Evolutionary conservation across 2,888 invertebrate genomes (phyloP).

Genomic region (Dicycla oo): DNA sequence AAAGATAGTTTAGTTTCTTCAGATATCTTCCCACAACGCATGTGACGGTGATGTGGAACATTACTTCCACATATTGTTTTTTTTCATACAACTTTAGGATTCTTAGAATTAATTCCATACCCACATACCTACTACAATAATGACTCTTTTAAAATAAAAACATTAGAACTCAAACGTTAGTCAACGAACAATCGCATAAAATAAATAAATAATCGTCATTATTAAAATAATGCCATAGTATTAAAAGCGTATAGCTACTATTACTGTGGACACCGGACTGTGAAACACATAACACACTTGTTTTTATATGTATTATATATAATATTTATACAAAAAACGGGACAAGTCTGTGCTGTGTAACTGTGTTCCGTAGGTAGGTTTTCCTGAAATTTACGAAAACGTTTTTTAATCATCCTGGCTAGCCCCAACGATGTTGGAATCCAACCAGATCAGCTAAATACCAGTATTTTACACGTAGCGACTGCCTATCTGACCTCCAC

Average conservation of each 20-base stretch:
- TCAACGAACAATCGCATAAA: slow-evolving; percentile 30
- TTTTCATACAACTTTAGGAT: neutral
- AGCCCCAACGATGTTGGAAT: neutral
- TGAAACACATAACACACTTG: slow-evolving; percentile 52
- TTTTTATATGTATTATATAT: slow-evolving; percentile 2
- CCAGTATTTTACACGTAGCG: neutral
- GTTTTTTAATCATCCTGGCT: neutral
- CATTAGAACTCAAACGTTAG: neutral
- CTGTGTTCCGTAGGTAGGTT: slow-evolving; percentile 21
- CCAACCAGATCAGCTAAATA: neutral
- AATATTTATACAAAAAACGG: slow-evolving; percentile 33
- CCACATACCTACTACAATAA: neutral
- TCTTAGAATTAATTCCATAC: neutral
- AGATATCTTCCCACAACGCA: too few relatives aligned
- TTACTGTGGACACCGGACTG: slow-evolving; percentile 54
- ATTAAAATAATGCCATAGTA: slow-evolving; percentile 58
- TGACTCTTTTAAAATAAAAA: slow-evolving; percentile 33
- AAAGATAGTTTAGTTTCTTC: too few relatives aligned
- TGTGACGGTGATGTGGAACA: too few relatives aligned
- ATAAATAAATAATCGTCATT: slow-evolving; percentile 56
- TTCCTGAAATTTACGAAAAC: rapidly evolving
- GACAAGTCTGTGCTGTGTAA: neutral
- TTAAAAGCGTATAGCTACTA: slow-evolving; percentile 42
- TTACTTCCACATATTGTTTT: neutral
- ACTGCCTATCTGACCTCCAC: neutral